Base-by-base conservation (phyloP, 2,797 vertebrate genomes). In the Cetoscarus ocellatus region DNA sequence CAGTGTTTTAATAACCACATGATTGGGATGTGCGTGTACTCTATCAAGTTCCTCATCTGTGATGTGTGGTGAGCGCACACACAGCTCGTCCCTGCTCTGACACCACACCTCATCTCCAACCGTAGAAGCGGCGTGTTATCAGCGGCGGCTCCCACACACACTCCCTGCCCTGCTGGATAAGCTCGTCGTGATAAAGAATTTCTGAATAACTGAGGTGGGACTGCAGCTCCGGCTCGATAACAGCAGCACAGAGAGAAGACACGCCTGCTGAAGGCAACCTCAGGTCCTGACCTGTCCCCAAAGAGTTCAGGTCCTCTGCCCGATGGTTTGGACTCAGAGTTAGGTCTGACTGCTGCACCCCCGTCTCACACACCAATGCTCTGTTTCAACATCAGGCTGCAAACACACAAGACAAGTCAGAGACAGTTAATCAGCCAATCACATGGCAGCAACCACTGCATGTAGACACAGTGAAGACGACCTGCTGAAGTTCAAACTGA, bases 61-160 rank as follows among this genome's bases (percentile, higher is more conserved):
- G 4, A n/a, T 13, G 49, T 12, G 48, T 18, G 48, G 3, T 50
- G 48, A 44, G 18, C 35, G 39, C 27, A 27, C 27, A 27, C 44
- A 35, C 15, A 70, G 8, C 70, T 36, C 10, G 18, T 49, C 8
- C 53, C 13, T 4, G 13, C 17, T 34, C 12, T 39, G 11, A 61
- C 7, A 58, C 70, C 79, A 76, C 74, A 38, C 75, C 80, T 82
- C 39, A 8, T 19, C 0, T 1, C 57, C 57, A 84, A 89, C 86
- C 73, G 87, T 81, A 74, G 51, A 65, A 36, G 57, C 60, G 5
- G 47, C 10, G 44, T 42, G 70, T 81, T 91, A 91, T 91, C 90
- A 72, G 54, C 7, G 48, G 34, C 42, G 27, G 40, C 50, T 51
- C 50, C 50, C 50, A 51, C 50, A 51, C 27, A 7, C 49, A 4